Evolutionary conservation across 1,140 invertebrate species (phyloP).

Genomic region (Drosophila kurseongensis): DNA sequence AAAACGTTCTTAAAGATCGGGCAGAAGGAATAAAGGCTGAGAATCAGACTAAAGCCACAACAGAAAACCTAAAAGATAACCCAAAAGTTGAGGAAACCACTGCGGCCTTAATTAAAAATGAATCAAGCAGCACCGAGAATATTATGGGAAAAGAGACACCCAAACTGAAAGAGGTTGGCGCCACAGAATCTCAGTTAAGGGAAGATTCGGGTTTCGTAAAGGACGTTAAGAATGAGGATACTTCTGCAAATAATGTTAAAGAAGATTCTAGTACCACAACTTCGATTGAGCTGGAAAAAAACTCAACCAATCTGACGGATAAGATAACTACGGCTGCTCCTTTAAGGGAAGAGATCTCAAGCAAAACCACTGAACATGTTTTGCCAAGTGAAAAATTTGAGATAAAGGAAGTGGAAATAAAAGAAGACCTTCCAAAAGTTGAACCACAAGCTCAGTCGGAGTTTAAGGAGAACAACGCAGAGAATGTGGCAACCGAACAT

Average conservation of each 20-base stretch:
- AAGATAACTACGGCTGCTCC: background rate
- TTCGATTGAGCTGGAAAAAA: too few relatives aligned
- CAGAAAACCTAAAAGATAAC: background rate
- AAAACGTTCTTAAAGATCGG: background rate
- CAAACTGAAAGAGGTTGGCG: background rate
- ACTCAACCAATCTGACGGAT: background rate
- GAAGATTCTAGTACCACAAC: background rate
- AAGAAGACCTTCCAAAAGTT: background rate
- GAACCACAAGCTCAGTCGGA: background rate
- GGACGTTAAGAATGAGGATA: background rate
- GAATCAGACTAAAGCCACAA: background rate
- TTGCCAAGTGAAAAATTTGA: background rate
- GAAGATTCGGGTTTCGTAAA: background rate
- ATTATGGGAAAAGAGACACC: background rate
- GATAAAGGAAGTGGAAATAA: background rate
- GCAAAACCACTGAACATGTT: background rate
- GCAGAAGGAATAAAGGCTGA: background rate
- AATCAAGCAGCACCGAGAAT: background rate
- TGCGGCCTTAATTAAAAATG: background rate
- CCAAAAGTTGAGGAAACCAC: background rate
- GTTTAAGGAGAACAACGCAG: background rate
- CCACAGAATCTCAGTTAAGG: background rate
- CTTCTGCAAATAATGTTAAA: background rate
- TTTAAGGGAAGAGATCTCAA: background rate
- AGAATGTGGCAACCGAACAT: background rate